Evolutionary conservation across 2,888 invertebrate species (phyloP).

Genomic region (Strigamia maritima): DNA sequence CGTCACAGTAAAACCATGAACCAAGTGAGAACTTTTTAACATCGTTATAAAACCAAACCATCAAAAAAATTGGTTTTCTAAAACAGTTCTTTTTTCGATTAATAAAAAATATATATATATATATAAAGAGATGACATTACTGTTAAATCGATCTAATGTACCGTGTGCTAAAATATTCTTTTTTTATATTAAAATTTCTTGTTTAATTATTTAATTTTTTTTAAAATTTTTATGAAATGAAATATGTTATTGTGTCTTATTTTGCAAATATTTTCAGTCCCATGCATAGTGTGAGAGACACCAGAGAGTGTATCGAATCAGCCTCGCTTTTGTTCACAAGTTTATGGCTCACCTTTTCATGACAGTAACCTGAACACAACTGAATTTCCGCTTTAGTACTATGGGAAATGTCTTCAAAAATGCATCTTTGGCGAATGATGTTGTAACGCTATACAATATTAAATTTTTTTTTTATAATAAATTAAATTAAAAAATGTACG

Average conservation of each 20-base stretch:
- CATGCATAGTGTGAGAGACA: neutral
- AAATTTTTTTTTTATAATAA: too few species aligned
- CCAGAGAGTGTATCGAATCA: conserved; percentile 4
- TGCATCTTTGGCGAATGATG: neutral
- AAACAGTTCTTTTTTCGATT: neutral
- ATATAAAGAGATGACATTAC: too few species aligned
- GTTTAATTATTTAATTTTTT: neutral
- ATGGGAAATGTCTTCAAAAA: neutral
- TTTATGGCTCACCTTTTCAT: neutral
- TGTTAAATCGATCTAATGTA: too few species aligned
- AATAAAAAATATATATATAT: too few species aligned
- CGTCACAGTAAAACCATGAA: neutral
- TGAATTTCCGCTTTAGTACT: neutral
- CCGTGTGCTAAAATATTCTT: too few species aligned
- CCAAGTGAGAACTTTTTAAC: neutral
- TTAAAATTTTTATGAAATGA: neutral
- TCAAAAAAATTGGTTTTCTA: neutral
- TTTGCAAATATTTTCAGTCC: neutral
- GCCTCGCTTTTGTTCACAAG: neutral
- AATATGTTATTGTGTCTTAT: neutral
- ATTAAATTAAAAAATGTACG: too few species aligned
- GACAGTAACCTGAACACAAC: neutral
- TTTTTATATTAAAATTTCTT: neutral
- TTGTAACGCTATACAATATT: neutral
- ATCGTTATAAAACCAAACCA: too few species aligned